Percentiles rank a stretch among this genome's conserved stretches.
These are phyloP conservation scores for Emys orbicularis DNA, from an alignment of 2,797 vertebrate species.

Conservation along the genomic window DNA sequence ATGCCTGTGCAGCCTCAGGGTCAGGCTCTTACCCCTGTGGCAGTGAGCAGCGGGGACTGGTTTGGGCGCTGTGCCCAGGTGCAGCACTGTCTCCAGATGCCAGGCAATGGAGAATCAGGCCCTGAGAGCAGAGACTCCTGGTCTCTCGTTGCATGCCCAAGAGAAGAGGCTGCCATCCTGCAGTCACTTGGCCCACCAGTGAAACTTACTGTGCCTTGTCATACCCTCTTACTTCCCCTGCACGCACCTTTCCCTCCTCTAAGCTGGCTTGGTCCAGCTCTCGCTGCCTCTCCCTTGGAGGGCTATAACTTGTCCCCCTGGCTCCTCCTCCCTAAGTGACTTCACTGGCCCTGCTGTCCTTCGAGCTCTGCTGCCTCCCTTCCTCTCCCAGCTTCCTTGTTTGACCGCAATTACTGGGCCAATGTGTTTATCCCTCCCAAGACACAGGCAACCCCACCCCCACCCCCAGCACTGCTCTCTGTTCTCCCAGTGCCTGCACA, in stretches of 20 bases:
- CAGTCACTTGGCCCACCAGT: neutral
- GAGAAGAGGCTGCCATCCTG: neutral
- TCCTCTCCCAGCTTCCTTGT: neutral
- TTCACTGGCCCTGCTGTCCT: neutral
- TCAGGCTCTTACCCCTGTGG: neutral
- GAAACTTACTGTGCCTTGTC: neutral
- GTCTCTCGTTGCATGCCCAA: neutral
- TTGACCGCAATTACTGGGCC: neutral
- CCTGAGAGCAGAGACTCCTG: neutral
- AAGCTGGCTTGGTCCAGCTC: neutral
- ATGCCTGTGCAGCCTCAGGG: neutral
- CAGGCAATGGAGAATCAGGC: neutral
- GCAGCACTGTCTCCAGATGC: neutral
- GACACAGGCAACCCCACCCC: no score
- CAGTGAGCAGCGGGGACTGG: neutral
- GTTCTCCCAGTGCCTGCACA: neutral
- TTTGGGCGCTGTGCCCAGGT: neutral
- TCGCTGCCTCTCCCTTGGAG: no score
- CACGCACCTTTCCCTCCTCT: no score
- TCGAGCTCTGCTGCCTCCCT: neutral
- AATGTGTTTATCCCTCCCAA: neutral
- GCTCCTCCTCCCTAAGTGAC: neutral
- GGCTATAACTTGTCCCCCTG: neutral
- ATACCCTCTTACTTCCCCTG: neutral
- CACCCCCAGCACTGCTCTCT: neutral